Evolutionary conservation across 2,888 invertebrate genomes (phyloP).

Genomic region (Drosophila seclusa): DNA sequence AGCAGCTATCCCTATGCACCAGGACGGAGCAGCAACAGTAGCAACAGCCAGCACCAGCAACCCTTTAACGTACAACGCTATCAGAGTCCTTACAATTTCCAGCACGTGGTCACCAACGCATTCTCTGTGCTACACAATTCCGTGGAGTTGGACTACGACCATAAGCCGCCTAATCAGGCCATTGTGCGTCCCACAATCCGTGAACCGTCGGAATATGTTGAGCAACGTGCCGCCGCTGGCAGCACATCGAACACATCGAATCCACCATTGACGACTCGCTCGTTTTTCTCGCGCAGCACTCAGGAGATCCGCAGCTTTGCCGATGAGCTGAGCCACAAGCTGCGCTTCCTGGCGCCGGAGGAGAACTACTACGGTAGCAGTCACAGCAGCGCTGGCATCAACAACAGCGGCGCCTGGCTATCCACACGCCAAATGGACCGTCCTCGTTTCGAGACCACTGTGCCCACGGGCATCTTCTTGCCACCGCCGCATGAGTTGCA

Average conservation of each 20-base stretch:
- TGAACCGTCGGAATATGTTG: conserved; percentile 45
- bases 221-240: conserved; percentile 40
- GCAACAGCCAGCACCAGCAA: conserved; percentile 10
- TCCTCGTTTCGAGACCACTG: conserved; percentile 92
- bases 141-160: conserved; percentile 54
- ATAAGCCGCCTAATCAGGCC: conserved; percentile 86
- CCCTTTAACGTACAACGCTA: conserved; percentile 62
- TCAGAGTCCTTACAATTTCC: conserved; percentile 65
- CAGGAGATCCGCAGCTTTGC: conserved; percentile 86
- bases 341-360: conserved; percentile 88
- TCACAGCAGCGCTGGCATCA: conserved; percentile 34
- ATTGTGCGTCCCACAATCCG: conserved; percentile 87
- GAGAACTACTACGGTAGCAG: conserved; percentile 65
- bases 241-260: conserved; percentile 28
- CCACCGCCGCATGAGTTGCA: conserved; percentile 89
- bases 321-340: conserved; percentile 89
- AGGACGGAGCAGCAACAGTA: conserved; percentile 48
- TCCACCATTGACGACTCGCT: conserved; percentile 84
- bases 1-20: conserved; percentile 75
- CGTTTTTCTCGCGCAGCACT: conserved; percentile 71
- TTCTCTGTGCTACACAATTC: conserved; percentile 70
- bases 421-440: conserved; percentile 79
- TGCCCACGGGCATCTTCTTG: conserved; percentile 91
- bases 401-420: conserved; percentile 45
- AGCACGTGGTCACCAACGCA: conserved; percentile 75